Base-by-base conservation (phyloP, 2,797 vertebrate species). In the Leucoraja ocellata region DNA sequence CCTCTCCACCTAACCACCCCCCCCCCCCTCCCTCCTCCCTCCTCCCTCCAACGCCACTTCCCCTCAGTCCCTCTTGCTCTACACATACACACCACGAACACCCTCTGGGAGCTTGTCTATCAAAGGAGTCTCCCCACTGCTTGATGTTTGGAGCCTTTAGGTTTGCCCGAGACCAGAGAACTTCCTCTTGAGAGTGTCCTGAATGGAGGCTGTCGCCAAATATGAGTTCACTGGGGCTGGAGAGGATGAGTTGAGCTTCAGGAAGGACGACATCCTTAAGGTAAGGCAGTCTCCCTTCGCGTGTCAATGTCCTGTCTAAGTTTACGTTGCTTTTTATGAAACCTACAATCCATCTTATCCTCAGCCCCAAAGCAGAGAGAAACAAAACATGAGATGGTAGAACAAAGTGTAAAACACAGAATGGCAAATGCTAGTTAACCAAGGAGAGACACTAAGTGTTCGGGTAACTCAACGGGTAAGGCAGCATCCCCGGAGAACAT, bases 211-310 rank as follows among this genome's bases (percentile, higher is more conserved):
- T 80, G 94, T 94, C 0, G 98, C 97, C 94, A 98, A 98, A 94
- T 99, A 96, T 74, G 97, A 99, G 25, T 99, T 99, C 94, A 94
- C 4, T 3, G 98, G 98, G n/a, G 97, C 97, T 0, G 96, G 96
- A 0, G 96, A 98, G 4, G 98, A 98, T 0, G 98, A 99, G 94
- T 96, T 99, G 94, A 99, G 97, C 95, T 99, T 99, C 95, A 97
- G 95, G 76, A 97, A 97, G 93, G 98, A 97, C 1, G 98, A 99
- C 68, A 78, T 97, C 16, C 94, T 99, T 28, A 99, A 99, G 97
- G 99, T 99, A 95, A 93, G 96, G 3, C 25, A 10, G 83, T 18
- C 58, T 65, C 21, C 18, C 2, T 36, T 32, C n/a, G 9, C n/a
- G 7, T n/a, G 28, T 6, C 16, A 18, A 16, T 32, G 68, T 88